Base-by-base conservation (phyloP, 2,888 invertebrate species). In the Zhuqinia jingwanae region DNA sequence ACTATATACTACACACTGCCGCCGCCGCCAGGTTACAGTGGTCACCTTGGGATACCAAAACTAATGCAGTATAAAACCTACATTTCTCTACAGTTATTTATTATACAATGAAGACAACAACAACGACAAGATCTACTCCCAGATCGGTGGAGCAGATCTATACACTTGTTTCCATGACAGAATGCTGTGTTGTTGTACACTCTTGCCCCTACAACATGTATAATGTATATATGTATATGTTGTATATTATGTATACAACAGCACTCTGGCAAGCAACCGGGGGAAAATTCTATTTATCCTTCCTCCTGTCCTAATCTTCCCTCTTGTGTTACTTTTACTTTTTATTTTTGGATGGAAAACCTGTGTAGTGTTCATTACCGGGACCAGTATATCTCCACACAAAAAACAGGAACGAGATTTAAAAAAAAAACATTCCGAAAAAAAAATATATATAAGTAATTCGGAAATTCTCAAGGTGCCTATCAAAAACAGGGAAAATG, bases 291-390 rank as follows among this genome's bases (percentile, higher is more conserved):
- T 36, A 36, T 36, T 60, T 60, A 17, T 56, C 22, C 53, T 53
- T 53, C 17, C 17, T n/a, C 17, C 17, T n/a, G n/a, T 53, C 53
- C 17, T 36, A 6, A 36, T 53, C 53, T 17, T 8, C 8, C 36
- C 36, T 36, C 53, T 53, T 53, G 36, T 36, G 3, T 36, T 36
- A 36, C 5, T 36, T 36, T 36, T n/a, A n/a, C n/a, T n/a, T 36
- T 36, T 36, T 36, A 8, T 73, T 8, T 73, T 17, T 10, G 58
- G 63, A 78, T 78, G 78, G 78, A 47, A 78, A 78, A 78, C 25
- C 63, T 78, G 63, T 78, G 78, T 78, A 58, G 47, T 68, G 42
- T 20, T 53, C 53, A 53, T n/a, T 53, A n/a, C 15, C 17, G 15
- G 60, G 10, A 22, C 20, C 17, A 60, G 60, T 8, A 25, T 27